Percentiles rank a stretch among this genome's conserved stretches.
These are phyloP conservation scores for Cyprinodon variegatus DNA, from an alignment of 2,113 vertebrate species.

Conservation along the genomic window DNA sequence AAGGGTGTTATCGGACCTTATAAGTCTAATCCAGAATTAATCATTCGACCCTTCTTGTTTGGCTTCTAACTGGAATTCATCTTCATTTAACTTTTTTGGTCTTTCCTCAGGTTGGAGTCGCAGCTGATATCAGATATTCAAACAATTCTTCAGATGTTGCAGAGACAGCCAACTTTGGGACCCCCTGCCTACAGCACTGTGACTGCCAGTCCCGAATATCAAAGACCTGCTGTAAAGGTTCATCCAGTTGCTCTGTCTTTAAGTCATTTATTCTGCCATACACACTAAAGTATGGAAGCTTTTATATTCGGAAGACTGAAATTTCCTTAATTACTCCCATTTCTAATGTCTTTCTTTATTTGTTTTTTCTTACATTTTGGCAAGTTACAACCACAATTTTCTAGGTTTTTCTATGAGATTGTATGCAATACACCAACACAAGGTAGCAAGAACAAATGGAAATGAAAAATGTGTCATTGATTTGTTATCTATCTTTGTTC, in stretches of 20 bases:
- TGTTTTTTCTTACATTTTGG: not conserved
- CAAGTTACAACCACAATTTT: not conserved
- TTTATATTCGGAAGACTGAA: not conserved
- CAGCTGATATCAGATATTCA: constrained; percentile 97
- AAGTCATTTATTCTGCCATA: constrained; percentile 83
- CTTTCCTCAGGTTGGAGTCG: constrained; percentile 87
- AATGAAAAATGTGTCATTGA: not conserved
- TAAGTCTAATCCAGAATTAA: constrained; percentile 7
- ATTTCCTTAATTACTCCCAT: not conserved
- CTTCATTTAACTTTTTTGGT: not conserved
- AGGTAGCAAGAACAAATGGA: not conserved
- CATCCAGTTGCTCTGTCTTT: constrained; percentile 84
- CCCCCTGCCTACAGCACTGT: constrained; percentile 95
- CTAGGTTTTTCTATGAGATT: not conserved
- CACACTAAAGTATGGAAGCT: constrained; percentile 83
- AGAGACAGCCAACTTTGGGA: constrained; percentile 88
- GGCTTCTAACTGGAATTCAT: not conserved
- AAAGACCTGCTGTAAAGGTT: constrained; percentile 78
- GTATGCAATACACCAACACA: not conserved
- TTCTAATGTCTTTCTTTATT: not conserved
- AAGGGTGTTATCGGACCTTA: constrained; percentile 8
- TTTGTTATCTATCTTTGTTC: not conserved
- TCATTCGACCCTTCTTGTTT: not conserved
- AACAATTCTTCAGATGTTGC: constrained; percentile 92
- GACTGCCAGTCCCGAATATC: constrained; percentile 86